Percentiles rank a stretch among this genome's conserved stretches.
Conservation (phyloP, 2,888 invertebrate species). For the Lomographa bimaculata region DNA sequence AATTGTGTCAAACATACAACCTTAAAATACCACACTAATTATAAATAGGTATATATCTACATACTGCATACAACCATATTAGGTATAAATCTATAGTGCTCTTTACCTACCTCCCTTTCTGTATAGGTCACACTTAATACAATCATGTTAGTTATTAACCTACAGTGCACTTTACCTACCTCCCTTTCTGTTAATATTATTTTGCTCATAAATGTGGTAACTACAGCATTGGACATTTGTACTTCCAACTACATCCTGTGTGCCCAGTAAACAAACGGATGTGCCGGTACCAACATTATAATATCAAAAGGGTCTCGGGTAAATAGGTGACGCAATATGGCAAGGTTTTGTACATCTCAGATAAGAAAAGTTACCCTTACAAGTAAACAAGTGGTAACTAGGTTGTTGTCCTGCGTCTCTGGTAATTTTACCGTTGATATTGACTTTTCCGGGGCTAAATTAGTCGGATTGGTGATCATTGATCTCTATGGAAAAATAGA, state of each 20-base stretch:
- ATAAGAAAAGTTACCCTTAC: constrained; percentile 7
- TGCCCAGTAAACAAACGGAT: constrained; percentile 21
- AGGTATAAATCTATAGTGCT: no score
- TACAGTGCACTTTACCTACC: no score
- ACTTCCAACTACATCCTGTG: constrained; percentile 16
- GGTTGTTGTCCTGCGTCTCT: constrained; percentile 2
- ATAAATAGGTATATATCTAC: no score
- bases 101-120: no score
- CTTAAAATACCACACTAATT: no score
- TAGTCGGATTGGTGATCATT: neutral
- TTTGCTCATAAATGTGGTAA: constrained; percentile 13
- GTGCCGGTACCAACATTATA: constrained; percentile 19
- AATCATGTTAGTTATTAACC: no score
- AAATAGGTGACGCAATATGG: constrained; percentile 21
- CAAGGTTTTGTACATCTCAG: constrained; percentile 15
- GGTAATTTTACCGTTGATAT: constrained; percentile 4
- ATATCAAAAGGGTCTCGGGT: constrained; percentile 21
- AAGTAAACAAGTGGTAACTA: constrained; percentile 14
- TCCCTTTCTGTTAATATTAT: no score
- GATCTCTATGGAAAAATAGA: no score
- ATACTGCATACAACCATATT: no score
- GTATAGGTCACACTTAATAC: no score
- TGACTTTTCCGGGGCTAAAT: constrained; percentile 6
- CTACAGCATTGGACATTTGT: constrained; percentile 10
- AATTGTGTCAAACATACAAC: no score